phyloP scores from a whole-genome alignment of 1,140 invertebrate species.

The Ips nitidus region DNA sequence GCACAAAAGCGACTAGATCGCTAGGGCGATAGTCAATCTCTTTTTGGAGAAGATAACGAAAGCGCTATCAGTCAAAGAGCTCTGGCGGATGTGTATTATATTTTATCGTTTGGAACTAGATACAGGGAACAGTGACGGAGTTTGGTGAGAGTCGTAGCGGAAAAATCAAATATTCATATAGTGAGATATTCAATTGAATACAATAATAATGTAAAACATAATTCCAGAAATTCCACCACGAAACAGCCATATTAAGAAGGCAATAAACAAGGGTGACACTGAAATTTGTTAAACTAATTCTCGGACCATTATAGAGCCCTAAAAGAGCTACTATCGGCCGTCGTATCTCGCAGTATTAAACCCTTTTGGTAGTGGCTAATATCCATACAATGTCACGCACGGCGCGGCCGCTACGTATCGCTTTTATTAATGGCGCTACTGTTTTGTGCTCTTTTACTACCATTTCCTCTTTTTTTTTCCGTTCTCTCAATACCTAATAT shows the following conservation, averaged over 20 bases:
- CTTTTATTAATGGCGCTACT: conserved; percentile 42
- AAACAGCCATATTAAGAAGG: conserved; percentile 25
- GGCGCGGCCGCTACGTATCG: conserved; percentile 39
- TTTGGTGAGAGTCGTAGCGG: not conserved
- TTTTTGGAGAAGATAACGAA: conserved; percentile 5
- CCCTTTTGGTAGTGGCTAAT: conserved; percentile 40
- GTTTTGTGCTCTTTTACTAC: conserved; percentile 8
- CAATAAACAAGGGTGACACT: conserved; percentile 30
- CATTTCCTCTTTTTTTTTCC: not conserved
- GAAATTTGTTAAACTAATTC: conserved; percentile 38
- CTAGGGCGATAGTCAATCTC: not conserved
- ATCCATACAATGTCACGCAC: conserved; percentile 48
- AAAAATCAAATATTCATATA: conserved; percentile 4
- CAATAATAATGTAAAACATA: conserved; percentile 7
- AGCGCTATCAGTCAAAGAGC: conserved; percentile 9
- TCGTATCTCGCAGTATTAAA: conserved; percentile 33
- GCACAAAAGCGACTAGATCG: conserved; percentile 5
- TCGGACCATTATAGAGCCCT: conserved; percentile 32
- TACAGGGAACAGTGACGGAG: not conserved
- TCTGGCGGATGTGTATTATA: not conserved
- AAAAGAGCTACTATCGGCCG: conserved; percentile 32
- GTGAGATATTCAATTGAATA: conserved; percentile 1
- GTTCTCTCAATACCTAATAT: not conserved
- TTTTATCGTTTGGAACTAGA: not conserved
- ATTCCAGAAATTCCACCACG: conserved; percentile 12